A percentile compares a stretch with the other conserved stretches of the same genome.
Evolutionary conservation across 30 jellyfish, hydroid and myxozoan species (phyloP).

Genomic region (Clytia hemisphaerica): DNA sequence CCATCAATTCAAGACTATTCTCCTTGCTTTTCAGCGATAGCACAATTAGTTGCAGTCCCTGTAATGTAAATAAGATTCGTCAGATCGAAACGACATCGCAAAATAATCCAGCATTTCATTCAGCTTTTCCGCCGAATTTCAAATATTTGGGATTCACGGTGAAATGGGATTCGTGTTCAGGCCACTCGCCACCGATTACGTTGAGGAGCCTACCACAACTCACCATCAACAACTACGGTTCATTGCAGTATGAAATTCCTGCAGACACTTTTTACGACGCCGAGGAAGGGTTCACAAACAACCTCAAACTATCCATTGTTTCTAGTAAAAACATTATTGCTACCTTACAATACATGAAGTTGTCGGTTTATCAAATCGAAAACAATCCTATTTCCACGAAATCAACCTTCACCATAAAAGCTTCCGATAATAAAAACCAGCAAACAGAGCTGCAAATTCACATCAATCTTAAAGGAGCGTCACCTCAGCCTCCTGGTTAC

Average conservation of each 20-base stretch:
- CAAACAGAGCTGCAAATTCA: too few relatives aligned
- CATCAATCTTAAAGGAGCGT: too few relatives aligned
- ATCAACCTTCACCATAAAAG: too few relatives aligned
- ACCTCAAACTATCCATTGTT: neutral
- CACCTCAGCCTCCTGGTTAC: neutral
- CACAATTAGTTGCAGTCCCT: neutral
- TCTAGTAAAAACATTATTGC: neutral
- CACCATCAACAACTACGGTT: neutral
- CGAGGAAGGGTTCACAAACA: constrained; percentile 31
- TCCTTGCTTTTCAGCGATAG: neutral
- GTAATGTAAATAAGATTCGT: neutral
- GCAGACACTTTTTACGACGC: constrained; percentile 11
- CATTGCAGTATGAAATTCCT: neutral
- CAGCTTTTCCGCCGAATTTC: constrained; percentile 1
- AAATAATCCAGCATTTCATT: neutral
- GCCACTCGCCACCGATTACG: constrained; percentile 5
- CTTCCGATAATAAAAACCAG: too few relatives aligned
- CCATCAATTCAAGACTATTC: neutral
- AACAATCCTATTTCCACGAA: too few relatives aligned
- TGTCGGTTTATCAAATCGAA: constrained; percentile 11
- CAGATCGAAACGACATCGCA: neutral
- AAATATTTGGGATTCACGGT: constrained; percentile 9
- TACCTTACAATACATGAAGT: neutral
- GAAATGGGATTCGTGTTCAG: neutral
- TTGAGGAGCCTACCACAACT: neutral